Conservation (phyloP, 2,797 vertebrate genomes). For the Hypotaenidia okinawae region DNA sequence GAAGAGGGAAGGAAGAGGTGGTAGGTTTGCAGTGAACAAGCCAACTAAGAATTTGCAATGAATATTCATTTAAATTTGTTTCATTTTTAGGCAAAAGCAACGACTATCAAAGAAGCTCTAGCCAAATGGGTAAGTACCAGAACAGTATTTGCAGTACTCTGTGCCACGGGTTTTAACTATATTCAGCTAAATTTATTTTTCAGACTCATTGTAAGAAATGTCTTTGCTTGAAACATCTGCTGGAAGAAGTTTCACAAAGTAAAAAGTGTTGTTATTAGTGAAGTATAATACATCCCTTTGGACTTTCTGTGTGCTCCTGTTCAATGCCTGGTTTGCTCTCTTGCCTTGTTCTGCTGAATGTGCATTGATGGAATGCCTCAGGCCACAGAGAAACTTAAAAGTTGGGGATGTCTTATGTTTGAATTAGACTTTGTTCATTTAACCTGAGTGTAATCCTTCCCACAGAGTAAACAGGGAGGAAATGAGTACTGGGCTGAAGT, state of each 20-base stretch:
- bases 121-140: conserved; percentile 83
- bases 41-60: neutral
- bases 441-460: neutral
- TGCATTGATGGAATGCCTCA: neutral
- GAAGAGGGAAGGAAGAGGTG: neutral
- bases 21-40: neutral
- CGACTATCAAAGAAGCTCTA: conserved; percentile 88
- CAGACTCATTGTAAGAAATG: neutral
- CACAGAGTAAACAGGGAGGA: neutral
- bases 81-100: conserved; percentile 85
- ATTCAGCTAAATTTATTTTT: neutral
- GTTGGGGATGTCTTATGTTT: neutral
- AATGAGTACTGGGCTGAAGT: neutral
- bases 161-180: neutral
- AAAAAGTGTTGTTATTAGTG: neutral
- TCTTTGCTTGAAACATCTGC: neutral
- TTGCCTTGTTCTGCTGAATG: neutral
- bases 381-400: neutral
- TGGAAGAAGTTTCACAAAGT: neutral
- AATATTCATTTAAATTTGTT: conserved; percentile 37
- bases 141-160: neutral
- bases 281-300: neutral
- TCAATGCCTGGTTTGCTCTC: neutral
- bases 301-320: neutral
- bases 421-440: neutral